phyloP scores from a whole-genome alignment of 1,140 invertebrate species.

The Drosophila ercepeae region DNA sequence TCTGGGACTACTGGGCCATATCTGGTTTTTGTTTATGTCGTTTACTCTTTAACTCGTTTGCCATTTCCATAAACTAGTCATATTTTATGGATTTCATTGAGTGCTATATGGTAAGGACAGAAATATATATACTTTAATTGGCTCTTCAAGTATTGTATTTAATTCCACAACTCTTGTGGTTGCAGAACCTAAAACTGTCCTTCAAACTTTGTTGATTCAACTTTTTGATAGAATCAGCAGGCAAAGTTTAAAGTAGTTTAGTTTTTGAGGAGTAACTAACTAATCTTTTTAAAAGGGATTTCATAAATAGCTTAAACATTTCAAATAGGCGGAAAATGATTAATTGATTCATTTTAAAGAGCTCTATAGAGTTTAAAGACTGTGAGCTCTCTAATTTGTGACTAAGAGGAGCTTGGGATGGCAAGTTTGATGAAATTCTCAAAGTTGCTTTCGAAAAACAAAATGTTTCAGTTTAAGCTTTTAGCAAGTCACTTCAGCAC shows the following conservation, averaged over 20 bases:
- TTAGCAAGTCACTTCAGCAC: constrained; percentile 15
- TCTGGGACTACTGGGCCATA: constrained; percentile 15
- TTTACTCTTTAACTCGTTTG: background rate
- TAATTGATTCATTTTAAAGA: background rate
- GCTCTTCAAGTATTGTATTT: constrained; percentile 6
- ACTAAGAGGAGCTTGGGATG: background rate
- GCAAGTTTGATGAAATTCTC: constrained; percentile 18
- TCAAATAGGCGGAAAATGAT: no score
- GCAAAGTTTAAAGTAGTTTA: constrained; percentile 12
- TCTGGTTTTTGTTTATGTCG: constrained; percentile 3
- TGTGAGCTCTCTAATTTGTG: constrained; percentile 5
- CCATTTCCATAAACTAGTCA: background rate
- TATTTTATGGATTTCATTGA: constrained; percentile 6
- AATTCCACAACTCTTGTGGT: constrained; percentile 2
- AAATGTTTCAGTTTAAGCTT: constrained; percentile 46
- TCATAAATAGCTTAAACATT: no score
- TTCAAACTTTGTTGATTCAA: constrained; percentile 30
- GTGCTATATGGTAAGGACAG: background rate
- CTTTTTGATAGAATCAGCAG: constrained; percentile 16
- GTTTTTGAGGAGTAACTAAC: background rate
- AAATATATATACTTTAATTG: constrained; percentile 20
- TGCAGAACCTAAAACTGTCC: constrained; percentile 11
- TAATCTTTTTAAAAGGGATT: background rate
- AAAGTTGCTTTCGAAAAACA: constrained; percentile 34
- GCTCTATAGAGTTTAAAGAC: background rate